phyloP scores from a whole-genome alignment of 1,140 invertebrate genomes.

The Anastrepha ludens region DNA sequence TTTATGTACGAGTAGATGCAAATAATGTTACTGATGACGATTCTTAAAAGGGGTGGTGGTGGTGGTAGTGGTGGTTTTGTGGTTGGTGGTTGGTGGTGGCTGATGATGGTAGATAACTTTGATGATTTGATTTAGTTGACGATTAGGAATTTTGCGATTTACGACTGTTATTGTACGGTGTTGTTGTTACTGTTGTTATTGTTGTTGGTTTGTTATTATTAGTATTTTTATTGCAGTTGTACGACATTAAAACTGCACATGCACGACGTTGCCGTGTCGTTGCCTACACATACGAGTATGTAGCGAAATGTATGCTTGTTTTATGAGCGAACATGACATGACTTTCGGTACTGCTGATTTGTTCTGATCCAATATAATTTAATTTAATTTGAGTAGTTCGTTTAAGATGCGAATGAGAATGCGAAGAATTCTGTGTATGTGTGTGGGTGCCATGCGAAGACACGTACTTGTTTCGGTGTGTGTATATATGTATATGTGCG shows the following conservation, averaged over 20 bases:
- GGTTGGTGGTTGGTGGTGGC: not conserved
- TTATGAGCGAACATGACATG: not conserved
- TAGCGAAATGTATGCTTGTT: not conserved
- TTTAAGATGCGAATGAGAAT: slow-evolving; percentile 44
- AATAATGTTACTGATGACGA: slow-evolving; percentile 1
- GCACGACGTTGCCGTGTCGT: not conserved
- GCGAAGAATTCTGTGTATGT: not conserved
- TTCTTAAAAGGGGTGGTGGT: not conserved
- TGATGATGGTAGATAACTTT: not conserved
- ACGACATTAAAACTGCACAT: not conserved
- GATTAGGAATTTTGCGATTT: not conserved
- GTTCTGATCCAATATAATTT: slow-evolving; percentile 3
- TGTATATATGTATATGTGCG: not conserved
- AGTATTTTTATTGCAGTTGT: not conserved
- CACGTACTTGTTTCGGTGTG: too few relatives aligned
- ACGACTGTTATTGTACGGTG: slow-evolving; percentile 3
- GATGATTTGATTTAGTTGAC: not conserved
- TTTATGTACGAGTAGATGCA: not conserved
- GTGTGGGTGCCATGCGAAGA: not conserved
- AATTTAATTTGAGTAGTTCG: not conserved
- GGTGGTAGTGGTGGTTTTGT: not conserved
- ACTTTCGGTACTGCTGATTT: not conserved
- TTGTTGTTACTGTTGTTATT: not conserved
- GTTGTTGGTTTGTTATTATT: not conserved
- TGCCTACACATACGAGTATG: not conserved